Evolutionary conservation across 2,888 invertebrate species (phyloP).

Genomic region (Oligia strigilis): DNA sequence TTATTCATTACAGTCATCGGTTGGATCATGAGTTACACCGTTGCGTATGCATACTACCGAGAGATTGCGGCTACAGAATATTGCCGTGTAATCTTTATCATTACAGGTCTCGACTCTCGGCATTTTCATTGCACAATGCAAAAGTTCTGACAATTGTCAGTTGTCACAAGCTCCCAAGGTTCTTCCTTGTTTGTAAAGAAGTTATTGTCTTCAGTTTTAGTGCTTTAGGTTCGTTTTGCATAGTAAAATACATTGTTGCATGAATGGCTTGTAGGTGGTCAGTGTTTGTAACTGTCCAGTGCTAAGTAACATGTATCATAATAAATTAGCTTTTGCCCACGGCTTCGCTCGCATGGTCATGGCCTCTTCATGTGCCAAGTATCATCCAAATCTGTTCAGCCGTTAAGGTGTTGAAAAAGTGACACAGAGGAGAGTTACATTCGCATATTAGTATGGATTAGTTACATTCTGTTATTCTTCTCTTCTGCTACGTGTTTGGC

Average conservation of each 20-base stretch:
- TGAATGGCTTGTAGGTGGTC: conserved; percentile 16
- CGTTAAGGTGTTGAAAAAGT: background rate
- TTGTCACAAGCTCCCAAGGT: conserved; percentile 5
- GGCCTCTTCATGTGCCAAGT: background rate
- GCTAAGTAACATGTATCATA: background rate
- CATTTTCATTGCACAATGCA: conserved; percentile 1
- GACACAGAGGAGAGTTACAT: background rate
- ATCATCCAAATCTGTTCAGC: background rate
- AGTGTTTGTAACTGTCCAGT: conserved; percentile 14
- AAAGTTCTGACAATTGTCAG: background rate
- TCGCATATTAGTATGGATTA: background rate
- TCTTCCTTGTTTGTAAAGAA: conserved; percentile 11
- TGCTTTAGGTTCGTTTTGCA: conserved; percentile 4
- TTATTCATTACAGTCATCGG: background rate
- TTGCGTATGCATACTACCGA: background rate
- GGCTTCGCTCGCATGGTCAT: background rate
- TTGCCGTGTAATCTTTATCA: background rate
- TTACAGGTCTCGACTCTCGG: background rate
- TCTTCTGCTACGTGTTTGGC: too few species aligned
- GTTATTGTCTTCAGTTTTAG: conserved; percentile 22
- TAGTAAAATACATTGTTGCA: conserved; percentile 30
- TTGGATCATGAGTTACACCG: background rate
- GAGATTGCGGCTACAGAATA: background rate
- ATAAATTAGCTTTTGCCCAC: background rate
- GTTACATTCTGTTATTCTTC: background rate